phyloP scores from a whole-genome alignment of 2,888 invertebrate genomes.

The Eledone cirrhosa region DNA sequence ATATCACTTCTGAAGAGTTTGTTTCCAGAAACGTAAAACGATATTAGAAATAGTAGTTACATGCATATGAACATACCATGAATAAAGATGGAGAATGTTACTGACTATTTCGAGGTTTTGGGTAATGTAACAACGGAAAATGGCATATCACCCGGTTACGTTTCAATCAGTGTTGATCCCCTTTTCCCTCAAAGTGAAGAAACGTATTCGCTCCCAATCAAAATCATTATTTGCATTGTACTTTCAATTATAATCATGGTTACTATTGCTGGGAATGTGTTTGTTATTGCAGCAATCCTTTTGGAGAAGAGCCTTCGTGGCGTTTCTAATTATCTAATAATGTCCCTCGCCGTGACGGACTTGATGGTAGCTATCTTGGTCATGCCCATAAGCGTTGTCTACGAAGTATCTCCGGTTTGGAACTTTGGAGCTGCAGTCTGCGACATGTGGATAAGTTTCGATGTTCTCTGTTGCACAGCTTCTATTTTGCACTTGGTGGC shows the following conservation, averaged over 20 bases:
- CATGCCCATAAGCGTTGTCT: constrained; percentile 68
- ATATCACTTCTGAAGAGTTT: too few relatives aligned
- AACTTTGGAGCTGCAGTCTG: constrained; percentile 86
- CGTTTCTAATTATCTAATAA: constrained; percentile 95
- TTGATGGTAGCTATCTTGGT: constrained; percentile 94
- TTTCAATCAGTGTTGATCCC: background rate
- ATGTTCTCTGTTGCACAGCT: constrained; percentile 97
- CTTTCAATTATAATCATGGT: constrained; percentile 87
- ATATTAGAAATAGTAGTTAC: too few relatives aligned
- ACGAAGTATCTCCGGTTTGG: constrained; percentile 72
- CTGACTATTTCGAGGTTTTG: constrained; percentile 9
- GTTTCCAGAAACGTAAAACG: too few relatives aligned
- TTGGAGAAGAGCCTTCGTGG: constrained; percentile 91
- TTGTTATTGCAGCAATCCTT: constrained; percentile 96
- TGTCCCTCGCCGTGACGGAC: constrained; percentile 96
- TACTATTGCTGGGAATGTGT: constrained; percentile 95
- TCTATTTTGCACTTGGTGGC: constrained; percentile 96
- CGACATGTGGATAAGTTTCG: constrained; percentile 97
- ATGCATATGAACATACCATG: background rate
- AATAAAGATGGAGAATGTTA: constrained; percentile 24
- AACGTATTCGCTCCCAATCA: constrained; percentile 41
- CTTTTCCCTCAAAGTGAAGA: constrained; percentile 32
- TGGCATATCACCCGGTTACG: constrained; percentile 10
- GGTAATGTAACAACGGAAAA: background rate
- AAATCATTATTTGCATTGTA: constrained; percentile 47